Conservation (phyloP, 2,113 vertebrate species). For the Loxodonta africana region DNA sequence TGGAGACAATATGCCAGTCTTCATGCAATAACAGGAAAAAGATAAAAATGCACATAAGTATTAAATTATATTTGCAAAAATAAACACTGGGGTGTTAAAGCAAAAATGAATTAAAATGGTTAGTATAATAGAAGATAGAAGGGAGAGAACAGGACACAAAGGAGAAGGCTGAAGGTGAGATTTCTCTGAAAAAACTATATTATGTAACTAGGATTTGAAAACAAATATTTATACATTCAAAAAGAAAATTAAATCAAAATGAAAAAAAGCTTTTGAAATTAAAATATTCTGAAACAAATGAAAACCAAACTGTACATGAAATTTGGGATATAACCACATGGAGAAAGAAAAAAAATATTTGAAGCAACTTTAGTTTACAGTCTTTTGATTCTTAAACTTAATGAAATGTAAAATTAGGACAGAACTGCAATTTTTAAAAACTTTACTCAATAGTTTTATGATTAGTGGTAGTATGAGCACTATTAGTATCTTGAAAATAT, state of each 20-base stretch:
- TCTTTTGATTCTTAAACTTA: not conserved
- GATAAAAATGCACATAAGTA: not conserved
- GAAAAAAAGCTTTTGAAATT: not conserved
- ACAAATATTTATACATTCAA: not conserved
- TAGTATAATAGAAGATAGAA: not conserved
- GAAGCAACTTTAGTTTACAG: not conserved
- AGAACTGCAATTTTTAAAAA: not conserved
- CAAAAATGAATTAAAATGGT: not conserved
- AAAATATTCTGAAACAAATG: not conserved
- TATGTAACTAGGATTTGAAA: not conserved
- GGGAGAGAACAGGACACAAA: too few species aligned
- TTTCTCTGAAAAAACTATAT: not conserved
- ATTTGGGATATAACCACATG: not conserved
- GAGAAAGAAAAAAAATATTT: not conserved
- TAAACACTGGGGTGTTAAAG: not conserved
- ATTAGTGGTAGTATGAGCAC: not conserved
- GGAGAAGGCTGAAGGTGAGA: not conserved
- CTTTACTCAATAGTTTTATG: not conserved
- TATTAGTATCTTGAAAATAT: not conserved
- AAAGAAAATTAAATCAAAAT: not conserved
- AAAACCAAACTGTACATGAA: not conserved
- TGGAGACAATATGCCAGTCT: not conserved
- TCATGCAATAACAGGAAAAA: not conserved
- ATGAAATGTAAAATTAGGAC: not conserved
- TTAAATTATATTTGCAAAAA: not conserved